These are phyloP conservation scores for Vombatus ursinus DNA, from an alignment of 2,113 vertebrate species.

Conservation along the genomic window DNA sequence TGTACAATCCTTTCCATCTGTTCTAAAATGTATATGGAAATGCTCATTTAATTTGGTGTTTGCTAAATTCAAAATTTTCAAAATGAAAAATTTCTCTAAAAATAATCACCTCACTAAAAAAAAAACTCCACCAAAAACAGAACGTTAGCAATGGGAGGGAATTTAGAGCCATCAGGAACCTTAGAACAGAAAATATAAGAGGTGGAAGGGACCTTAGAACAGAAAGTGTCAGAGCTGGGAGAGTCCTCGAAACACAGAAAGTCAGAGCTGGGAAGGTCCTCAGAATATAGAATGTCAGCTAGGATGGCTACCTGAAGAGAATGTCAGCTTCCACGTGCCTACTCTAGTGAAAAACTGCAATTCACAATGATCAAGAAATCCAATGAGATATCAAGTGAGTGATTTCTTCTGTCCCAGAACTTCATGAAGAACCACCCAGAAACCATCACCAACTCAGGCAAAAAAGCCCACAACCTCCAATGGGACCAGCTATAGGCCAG, in stretches of 20 bases:
- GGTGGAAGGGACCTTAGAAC: not conserved
- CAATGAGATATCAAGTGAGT: not conserved
- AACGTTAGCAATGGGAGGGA: not conserved
- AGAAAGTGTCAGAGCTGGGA: not conserved
- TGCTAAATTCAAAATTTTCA: not conserved
- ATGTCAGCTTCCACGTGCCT: not conserved
- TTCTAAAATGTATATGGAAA: not conserved
- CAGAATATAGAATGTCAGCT: not conserved
- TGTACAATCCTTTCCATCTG: not conserved
- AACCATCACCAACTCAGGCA: too few species aligned
- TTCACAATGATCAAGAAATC: not conserved
- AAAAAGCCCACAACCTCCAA: too few species aligned
- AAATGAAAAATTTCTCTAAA: not conserved
- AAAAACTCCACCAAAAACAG: not conserved
- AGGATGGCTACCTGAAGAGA: not conserved
- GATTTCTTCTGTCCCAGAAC: not conserved
- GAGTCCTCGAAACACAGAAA: not conserved
- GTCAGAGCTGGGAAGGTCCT: not conserved
- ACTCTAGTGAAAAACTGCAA: not conserved
- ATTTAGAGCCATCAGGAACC: not conserved
- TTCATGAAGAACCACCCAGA: not conserved
- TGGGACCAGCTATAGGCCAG: too few species aligned
- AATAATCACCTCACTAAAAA: not conserved
- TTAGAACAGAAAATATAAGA: not conserved
- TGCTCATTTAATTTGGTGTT: not conserved